These are phyloP conservation scores for Hoplodrina ambigua DNA, from an alignment of 2,888 invertebrate species.

Conservation along the genomic window DNA sequence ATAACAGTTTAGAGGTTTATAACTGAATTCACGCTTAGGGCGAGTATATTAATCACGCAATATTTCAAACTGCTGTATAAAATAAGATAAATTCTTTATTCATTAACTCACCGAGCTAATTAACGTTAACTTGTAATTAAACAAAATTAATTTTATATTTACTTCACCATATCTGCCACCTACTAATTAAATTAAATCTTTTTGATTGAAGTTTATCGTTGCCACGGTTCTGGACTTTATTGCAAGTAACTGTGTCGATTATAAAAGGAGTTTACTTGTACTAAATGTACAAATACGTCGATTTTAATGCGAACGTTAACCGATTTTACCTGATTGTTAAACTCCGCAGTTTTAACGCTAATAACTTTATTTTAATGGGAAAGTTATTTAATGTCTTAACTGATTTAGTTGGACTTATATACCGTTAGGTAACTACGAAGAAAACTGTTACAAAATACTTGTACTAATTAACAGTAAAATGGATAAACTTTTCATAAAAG, in stretches of 20 bases:
- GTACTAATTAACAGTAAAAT: constrained; percentile 35
- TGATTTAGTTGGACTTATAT: constrained; percentile 58
- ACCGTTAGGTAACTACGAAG: constrained; percentile 58
- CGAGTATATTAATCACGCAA: constrained; percentile 50
- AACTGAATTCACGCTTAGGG: constrained; percentile 59
- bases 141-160: constrained; percentile 27
- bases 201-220: constrained; percentile 22
- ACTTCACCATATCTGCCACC: constrained; percentile 13
- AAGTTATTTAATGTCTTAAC: constrained; percentile 61
- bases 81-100: constrained; percentile 42
- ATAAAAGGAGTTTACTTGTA: constrained; percentile 23
- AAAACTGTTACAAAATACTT: constrained; percentile 38
- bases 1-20: constrained; percentile 61
- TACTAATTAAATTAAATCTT: constrained; percentile 29
- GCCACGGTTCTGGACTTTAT: constrained; percentile 2
- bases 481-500: constrained; percentile 36
- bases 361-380: constrained; percentile 66
- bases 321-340: constrained; percentile 68
- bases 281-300: constrained; percentile 32
- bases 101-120: constrained; percentile 38
- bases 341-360: constrained; percentile 62
- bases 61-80: constrained; percentile 40
- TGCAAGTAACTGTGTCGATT: not conserved
- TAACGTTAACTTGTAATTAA: constrained; percentile 35
- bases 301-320: constrained; percentile 64